These are phyloP conservation scores for Diploptera punctata DNA, from an alignment of 2,888 invertebrate species.

Conservation along the genomic window DNA sequence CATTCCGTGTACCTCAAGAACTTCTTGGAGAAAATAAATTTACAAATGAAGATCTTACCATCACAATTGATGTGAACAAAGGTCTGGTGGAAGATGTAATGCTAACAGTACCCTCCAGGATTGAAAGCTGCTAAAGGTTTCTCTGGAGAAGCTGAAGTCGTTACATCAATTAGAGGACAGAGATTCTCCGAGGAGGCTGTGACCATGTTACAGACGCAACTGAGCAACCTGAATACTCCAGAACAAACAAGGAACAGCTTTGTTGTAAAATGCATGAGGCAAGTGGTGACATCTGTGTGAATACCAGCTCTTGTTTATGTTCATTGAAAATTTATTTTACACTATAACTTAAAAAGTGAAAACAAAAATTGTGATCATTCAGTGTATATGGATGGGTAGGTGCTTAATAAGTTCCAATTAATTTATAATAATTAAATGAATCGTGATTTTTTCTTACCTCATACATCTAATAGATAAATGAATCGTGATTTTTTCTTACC, in stretches of 20 bases:
- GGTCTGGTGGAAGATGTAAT: constrained; percentile 71
- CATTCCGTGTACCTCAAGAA: constrained; percentile 63
- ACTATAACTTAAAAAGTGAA: too few relatives aligned
- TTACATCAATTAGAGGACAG: constrained; percentile 69
- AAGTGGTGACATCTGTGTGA: constrained; percentile 64
- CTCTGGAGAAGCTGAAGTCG: constrained; percentile 68
- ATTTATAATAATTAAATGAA: too few relatives aligned
- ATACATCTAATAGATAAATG: too few relatives aligned
- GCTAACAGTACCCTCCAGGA: constrained; percentile 67
- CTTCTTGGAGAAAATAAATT: constrained; percentile 46
- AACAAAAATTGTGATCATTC: too few relatives aligned
- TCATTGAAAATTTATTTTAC: too few relatives aligned
- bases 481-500: too few relatives aligned
- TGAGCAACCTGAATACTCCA: constrained; percentile 36
- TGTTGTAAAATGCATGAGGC: constrained; percentile 67
- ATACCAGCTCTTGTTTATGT: not conserved
- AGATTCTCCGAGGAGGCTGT: constrained; percentile 69
- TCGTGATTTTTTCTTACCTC: too few relatives aligned
- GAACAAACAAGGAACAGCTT: constrained; percentile 58
- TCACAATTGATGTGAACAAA: constrained; percentile 68
- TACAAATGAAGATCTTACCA: constrained; percentile 59
- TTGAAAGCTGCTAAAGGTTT: constrained; percentile 63
- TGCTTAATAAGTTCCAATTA: too few relatives aligned
- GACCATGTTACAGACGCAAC: constrained; percentile 61
- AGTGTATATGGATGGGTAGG: too few relatives aligned